Base-by-base conservation (phyloP, 2,797 vertebrate species). In the Chaenodraco wilsoni region DNA sequence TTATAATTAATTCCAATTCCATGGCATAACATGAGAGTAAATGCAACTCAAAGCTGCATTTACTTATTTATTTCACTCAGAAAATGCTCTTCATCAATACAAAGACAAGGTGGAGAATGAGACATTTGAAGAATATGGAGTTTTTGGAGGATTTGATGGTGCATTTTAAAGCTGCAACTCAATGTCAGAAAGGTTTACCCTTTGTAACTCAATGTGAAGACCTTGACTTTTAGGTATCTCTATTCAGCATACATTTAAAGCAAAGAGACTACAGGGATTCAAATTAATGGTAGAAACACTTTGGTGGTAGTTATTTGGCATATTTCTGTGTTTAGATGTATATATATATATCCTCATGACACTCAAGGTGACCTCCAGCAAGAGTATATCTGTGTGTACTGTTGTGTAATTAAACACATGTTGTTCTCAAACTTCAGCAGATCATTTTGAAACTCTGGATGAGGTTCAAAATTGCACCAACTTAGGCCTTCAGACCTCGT, bases 401-500 rank as follows among this genome's bases (percentile, higher is more conserved):
- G 15, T 43, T 46, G 46, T 70, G 45, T 27, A 14, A 51, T 9
- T 76, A 44, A 70, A 79, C 17, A 58, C n/a, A 13, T 33, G 43
- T 5, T 83, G 51, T 72, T 69, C 45, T 79, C 40, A 69, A 77
- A 79, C 69, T 84, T 57, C 52, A 74, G 59, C 91, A 95, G 96
- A 94, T 72, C 95, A 93, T 69, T 54, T 72, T 62, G 96, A 95
- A 59, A 89, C 91, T 79, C 95, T 90, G 0, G 94, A 95, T 7
- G 95, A 96, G 56, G 95, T 95, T 63, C 88, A 21, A 19, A 93
- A 91, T 64, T 69, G 82, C 27, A 95, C 92, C 43, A 86, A 91
- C n/a, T 0, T 43, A 1, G 91, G 92, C 71, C 93, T 81, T 76
- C 95, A 93, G 51, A 92, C 88, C 16, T 43, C 60, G 4, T 84